Conservation (phyloP, 2,888 invertebrate species). For the Ctenicera cuprea region DNA sequence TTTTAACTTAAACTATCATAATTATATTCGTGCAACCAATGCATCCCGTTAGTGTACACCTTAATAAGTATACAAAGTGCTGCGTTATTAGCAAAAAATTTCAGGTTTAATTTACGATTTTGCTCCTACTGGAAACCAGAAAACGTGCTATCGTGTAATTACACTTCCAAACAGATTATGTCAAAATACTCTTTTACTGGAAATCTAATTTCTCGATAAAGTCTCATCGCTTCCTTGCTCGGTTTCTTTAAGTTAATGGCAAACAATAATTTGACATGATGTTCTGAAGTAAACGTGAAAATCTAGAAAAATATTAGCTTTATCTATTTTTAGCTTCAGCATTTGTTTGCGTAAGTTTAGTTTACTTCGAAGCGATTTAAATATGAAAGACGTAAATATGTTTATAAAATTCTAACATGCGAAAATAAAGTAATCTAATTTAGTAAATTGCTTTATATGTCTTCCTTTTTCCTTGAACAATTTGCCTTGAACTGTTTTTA, state of each 20-base stretch:
- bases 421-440: not conserved
- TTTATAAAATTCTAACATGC: not conserved
- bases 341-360: not conserved
- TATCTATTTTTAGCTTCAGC: not conserved
- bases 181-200: not conserved
- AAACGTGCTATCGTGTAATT: not conserved
- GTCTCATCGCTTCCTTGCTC: constrained; percentile 7
- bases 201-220: constrained; percentile 27
- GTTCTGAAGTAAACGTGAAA: constrained; percentile 11
- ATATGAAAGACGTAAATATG: not conserved
- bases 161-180: not conserved
- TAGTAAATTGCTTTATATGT: not conserved
- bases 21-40: too few species aligned
- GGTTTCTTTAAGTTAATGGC: constrained; percentile 33
- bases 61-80: too few species aligned
- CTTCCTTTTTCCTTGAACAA: not conserved
- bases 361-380: not conserved
- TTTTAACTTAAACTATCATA: too few species aligned
- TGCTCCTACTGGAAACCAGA: not conserved
- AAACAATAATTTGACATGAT: constrained; percentile 24
- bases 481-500: constrained; percentile 16
- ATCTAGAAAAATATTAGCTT: constrained; percentile 15
- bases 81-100: too few species aligned
- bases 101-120: too few species aligned
- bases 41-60: too few species aligned